phyloP scores from a whole-genome alignment of 2,797 vertebrate species.

The Arctocebus calabarensis region DNA sequence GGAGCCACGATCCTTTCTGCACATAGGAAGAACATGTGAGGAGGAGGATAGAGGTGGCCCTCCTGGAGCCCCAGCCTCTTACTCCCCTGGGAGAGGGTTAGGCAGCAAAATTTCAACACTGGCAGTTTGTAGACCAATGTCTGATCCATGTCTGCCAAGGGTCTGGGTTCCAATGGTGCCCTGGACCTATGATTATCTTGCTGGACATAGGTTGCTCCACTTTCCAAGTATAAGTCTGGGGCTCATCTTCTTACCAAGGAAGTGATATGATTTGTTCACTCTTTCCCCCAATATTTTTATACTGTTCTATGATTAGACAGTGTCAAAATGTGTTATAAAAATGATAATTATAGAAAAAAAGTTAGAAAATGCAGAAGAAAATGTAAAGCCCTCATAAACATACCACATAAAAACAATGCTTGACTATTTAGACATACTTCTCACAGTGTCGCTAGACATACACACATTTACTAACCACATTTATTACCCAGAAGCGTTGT shows the following conservation, averaged over 20 bases:
- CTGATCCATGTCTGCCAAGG: background rate
- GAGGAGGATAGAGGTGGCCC: background rate
- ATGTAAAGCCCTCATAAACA: background rate
- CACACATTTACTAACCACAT: background rate
- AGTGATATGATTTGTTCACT: background rate
- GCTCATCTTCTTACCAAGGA: background rate
- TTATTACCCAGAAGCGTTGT: background rate
- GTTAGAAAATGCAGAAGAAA: background rate
- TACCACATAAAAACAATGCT: background rate
- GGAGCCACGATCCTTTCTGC: background rate
- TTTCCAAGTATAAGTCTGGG: background rate
- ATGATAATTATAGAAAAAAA: background rate
- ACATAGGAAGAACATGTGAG: background rate
- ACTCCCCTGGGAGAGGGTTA: background rate
- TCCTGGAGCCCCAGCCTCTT: background rate
- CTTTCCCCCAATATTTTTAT: background rate
- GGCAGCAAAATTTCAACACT: background rate
- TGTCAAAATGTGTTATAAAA: background rate
- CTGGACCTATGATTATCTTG: background rate
- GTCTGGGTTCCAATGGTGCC: background rate
- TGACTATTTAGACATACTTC: background rate
- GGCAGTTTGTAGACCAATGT: background rate
- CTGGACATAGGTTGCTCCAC: background rate
- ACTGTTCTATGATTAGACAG: background rate
- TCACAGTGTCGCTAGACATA: background rate